These are phyloP conservation scores for Poicephalus meyeri DNA, from an alignment of 2,113 vertebrate species.

Conservation along the genomic window DNA sequence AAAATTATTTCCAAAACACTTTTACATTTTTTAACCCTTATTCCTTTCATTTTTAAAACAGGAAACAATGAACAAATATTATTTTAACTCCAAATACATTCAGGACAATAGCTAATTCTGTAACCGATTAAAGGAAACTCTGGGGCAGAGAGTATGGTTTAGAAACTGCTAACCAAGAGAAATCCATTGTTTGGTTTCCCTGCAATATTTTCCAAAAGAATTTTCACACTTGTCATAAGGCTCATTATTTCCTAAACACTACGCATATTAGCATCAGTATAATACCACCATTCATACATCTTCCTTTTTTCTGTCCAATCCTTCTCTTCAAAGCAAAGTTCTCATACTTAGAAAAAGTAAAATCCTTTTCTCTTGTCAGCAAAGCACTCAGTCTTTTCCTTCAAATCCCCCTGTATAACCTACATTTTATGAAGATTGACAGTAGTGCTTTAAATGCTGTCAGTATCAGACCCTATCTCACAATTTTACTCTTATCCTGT, in stretches of 20 bases:
- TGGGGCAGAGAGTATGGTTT: background rate
- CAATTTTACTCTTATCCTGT: conserved; percentile 31
- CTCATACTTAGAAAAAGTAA: background rate
- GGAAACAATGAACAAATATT: background rate
- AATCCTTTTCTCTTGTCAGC: background rate
- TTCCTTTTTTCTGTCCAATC: background rate
- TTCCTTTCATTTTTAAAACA: background rate
- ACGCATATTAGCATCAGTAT: background rate
- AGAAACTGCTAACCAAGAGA: background rate
- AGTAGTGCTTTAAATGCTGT: conserved; percentile 24
- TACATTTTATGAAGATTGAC: conserved; percentile 43
- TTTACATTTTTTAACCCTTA: background rate
- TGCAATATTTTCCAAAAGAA: background rate
- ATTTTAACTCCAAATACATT: background rate
- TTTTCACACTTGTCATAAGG: background rate
- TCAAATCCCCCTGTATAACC: conserved; percentile 23
- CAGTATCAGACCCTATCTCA: conserved; percentile 24
- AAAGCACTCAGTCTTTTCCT: background rate
- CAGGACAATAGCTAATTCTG: background rate
- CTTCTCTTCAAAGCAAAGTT: conserved; percentile 8
- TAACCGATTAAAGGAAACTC: background rate
- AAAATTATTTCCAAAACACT: background rate
- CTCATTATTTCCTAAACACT: conserved; percentile 20
- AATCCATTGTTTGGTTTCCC: background rate
- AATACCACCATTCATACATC: background rate